A percentile compares a stretch with the other conserved stretches of the same genome.
These are phyloP conservation scores for Conomelus anceps DNA, from an alignment of 2,888 invertebrate species.

Conservation along the genomic window DNA sequence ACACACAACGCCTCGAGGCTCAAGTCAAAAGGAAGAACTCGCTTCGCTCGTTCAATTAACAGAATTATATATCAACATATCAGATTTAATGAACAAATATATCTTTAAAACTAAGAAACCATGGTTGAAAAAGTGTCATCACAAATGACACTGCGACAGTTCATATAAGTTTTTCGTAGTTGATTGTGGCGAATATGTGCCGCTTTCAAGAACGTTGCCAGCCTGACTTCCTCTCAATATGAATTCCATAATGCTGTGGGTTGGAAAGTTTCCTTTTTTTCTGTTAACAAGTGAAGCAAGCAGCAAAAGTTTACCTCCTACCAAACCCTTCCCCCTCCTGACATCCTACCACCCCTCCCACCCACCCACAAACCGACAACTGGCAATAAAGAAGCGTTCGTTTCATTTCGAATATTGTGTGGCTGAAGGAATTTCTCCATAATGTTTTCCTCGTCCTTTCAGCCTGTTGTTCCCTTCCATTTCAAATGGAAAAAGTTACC, in stretches of 20 bases:
- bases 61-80: no score
- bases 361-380: no score
- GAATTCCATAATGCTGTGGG: background rate
- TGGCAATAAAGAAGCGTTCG: background rate
- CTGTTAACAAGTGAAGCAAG: background rate
- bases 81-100: no score
- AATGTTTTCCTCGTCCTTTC: background rate
- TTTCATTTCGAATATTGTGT: background rate
- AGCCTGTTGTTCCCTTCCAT: background rate
- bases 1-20: no score
- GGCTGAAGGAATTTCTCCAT: background rate
- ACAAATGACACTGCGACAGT: background rate
- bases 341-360: background rate
- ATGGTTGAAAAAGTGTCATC: background rate
- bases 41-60: no score
- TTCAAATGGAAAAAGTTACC: background rate
- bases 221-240: background rate
- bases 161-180: background rate
- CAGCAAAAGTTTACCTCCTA: background rate
- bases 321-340: background rate
- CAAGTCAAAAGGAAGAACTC: no score
- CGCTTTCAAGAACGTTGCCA: background rate
- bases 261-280: background rate
- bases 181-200: background rate
- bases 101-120: no score